phyloP scores from a whole-genome alignment of 37 sponge, comb jelly and placozoan genomes.

The Agelas oroides region DNA sequence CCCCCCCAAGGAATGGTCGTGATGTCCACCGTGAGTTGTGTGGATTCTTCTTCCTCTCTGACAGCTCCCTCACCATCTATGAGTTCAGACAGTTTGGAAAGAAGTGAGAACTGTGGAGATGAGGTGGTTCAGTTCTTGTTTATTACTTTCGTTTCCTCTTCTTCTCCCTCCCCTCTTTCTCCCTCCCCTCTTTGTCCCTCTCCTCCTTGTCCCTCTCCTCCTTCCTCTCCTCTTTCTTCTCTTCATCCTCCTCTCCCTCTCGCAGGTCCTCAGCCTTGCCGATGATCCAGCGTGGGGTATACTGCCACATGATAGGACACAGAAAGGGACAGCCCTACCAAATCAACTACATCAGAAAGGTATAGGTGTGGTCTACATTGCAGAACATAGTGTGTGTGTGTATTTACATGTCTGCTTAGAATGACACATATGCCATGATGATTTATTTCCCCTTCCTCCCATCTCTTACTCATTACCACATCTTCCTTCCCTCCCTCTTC shows the following conservation, averaged over 20 bases:
- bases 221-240: no score
- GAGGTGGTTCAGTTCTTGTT: neutral
- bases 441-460: neutral
- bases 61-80: slow-evolving; percentile 76
- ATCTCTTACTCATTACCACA: neutral
- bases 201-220: no score
- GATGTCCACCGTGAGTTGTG: slow-evolving; percentile 76
- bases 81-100: slow-evolving; percentile 85
- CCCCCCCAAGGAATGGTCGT: slow-evolving; percentile 62
- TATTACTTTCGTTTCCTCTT: neutral
- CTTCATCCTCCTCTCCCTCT: no score
- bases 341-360: slow-evolving; percentile 54
- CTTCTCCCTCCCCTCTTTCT: no score
- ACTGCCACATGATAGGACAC: slow-evolving; percentile 26
- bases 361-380: no score
- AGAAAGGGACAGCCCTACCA: slow-evolving; percentile 55
- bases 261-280: slow-evolving; percentile 57
- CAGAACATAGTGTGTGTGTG: neutral
- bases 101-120: slow-evolving; percentile 21
- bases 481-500: no score
- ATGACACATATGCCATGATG: neutral
- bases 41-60: slow-evolving; percentile 80
- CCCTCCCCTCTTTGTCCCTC: no score
- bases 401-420: neutral
- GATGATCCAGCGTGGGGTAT: slow-evolving; percentile 50